Conservation (phyloP, 92 coral and sea anemone genomes). For the Scolanthus callimorphus region DNA sequence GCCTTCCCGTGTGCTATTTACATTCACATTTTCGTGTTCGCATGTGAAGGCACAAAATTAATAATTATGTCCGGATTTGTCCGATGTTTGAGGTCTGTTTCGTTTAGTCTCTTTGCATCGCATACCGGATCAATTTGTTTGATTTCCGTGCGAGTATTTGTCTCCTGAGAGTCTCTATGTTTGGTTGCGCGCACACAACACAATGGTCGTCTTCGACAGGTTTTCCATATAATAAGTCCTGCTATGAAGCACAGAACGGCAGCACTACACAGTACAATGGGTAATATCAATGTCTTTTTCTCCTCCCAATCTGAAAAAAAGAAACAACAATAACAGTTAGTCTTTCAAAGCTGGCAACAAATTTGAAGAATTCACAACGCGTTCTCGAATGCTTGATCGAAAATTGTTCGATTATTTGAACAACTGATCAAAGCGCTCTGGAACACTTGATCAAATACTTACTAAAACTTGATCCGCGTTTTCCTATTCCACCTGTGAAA, state of each 20-base stretch:
- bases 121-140: conserved; percentile 13
- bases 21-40: conserved; percentile 48
- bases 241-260: conserved; percentile 41
- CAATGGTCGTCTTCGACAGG: conserved; percentile 38
- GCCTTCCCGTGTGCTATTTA: conserved; percentile 35
- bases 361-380: too few relatives aligned
- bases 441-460: too few relatives aligned
- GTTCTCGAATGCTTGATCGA: too few relatives aligned
- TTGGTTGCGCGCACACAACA: conserved; percentile 8
- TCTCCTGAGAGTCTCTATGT: conserved; percentile 26
- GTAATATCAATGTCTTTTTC: conserved; percentile 26
- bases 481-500: neutral
- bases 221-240: conserved; percentile 65
- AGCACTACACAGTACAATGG: conserved; percentile 28
- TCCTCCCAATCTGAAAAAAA: conserved; percentile 24
- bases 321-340: too few relatives aligned
- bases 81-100: conserved; percentile 24
- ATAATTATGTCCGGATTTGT: conserved; percentile 63
- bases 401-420: too few relatives aligned
- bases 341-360: too few relatives aligned
- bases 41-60: conserved; percentile 55
- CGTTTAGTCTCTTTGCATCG: conserved; percentile 1
- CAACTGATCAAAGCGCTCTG: too few relatives aligned
- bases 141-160: conserved; percentile 25
- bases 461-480: neutral